Percentiles rank a stretch among this genome's conserved stretches.
Evolutionary conservation across 1,140 invertebrate species (phyloP).

Genomic region (Aphis gossypii): DNA sequence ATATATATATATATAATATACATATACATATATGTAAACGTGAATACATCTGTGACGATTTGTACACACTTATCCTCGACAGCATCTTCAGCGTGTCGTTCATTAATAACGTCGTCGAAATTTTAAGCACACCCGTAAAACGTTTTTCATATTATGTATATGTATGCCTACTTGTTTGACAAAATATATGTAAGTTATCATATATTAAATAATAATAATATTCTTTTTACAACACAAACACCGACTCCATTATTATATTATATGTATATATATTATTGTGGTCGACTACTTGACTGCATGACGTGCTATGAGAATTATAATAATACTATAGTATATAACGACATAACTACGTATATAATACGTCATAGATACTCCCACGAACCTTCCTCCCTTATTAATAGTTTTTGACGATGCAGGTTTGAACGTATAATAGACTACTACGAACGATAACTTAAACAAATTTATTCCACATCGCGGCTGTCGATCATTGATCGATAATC

Average conservation of each 20-base stretch:
- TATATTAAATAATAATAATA: background rate
- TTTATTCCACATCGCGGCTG: background rate
- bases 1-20: background rate
- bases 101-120: conserved; percentile 28
- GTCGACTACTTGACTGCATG: too few relatives aligned
- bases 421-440: background rate
- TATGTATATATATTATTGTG: background rate
- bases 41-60: conserved; percentile 5
- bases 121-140: background rate
- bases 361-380: too few relatives aligned
- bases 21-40: background rate
- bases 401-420: too few relatives aligned
- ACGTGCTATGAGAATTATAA: background rate
- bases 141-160: background rate
- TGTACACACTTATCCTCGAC: conserved; percentile 23
- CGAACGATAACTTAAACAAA: background rate
- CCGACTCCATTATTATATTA: background rate
- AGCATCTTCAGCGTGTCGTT: conserved; percentile 28
- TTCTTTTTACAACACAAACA: background rate
- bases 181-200: background rate
- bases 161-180: background rate
- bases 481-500: background rate
- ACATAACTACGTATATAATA: too few relatives aligned
- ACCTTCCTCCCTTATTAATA: too few relatives aligned
- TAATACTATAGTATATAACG: too few relatives aligned